Percentiles rank a stretch among this genome's conserved stretches.
Conservation (phyloP, 2,888 invertebrate genomes). For the Lysandra coridon region DNA sequence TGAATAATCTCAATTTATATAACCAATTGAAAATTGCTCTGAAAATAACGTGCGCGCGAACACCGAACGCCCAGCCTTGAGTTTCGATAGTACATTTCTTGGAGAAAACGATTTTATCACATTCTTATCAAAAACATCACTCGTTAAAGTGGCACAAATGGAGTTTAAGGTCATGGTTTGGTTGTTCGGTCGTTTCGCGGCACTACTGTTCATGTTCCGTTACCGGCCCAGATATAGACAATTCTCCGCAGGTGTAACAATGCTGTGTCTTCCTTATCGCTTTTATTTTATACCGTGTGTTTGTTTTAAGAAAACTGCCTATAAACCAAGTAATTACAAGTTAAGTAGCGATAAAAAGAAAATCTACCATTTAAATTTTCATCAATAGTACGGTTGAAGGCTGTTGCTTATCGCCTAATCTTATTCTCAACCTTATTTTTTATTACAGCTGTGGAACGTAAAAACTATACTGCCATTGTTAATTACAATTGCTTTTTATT, state of each 20-base stretch:
- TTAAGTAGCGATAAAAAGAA: neutral
- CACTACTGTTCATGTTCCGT: conserved; percentile 66
- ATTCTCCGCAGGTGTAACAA: conserved; percentile 47
- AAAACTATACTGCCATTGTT: conserved; percentile 14
- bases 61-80: conserved; percentile 12
- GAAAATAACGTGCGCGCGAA: neutral
- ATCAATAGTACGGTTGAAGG: conserved; percentile 15
- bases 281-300: neutral
- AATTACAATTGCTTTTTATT: conserved; percentile 13
- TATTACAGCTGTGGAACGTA: conserved; percentile 23
- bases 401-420: conserved; percentile 26
- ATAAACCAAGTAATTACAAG: neutral
- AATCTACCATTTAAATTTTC: neutral
- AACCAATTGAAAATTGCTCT: neutral
- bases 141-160: conserved; percentile 41
- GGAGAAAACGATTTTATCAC: conserved; percentile 24
- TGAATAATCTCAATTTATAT: neutral
- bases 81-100: conserved; percentile 25
- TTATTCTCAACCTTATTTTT: conserved; percentile 27
- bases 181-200: conserved; percentile 56
- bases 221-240: conserved; percentile 66
- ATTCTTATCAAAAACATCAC: conserved; percentile 32
- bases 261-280: conserved; percentile 23
- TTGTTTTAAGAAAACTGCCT: conserved; percentile 11
- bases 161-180: conserved; percentile 57